Base-by-base conservation (phyloP, 2,113 vertebrate genomes). In the Pyxicephalus adspersus region DNA sequence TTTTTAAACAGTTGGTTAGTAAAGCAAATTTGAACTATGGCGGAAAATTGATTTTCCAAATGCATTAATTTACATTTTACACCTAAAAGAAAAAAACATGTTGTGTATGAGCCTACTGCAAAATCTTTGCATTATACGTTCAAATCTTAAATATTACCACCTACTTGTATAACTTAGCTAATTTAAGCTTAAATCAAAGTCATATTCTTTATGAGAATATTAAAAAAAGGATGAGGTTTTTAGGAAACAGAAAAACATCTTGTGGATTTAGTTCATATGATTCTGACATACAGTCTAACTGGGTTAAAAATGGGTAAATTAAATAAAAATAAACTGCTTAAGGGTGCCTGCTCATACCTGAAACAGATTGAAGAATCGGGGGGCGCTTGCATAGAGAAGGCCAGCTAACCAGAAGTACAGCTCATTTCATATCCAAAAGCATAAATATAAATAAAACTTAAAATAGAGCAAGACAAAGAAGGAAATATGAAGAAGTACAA, bases 1-100 rank as follows among this genome's bases (percentile, higher is more conserved):
- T 70, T 23, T 70, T 52, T 54, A 70, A 45, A 70, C 38, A 70
- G 38, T 70, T 26, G 18, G 34, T 38, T 51, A 71, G 45, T 52
- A 22, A 52, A 72, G 31, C 19, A 38, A 18, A 22, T 45, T 67
- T 20, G 9, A 20, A 29, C 18, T 19, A 20, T 20, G 13, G 50
- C 19, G 23, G 17, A 28, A 54, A 29, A 71, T 54, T 26, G 50
- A 71, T 71, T 71, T 71, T 26, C n/a, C 17, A 54, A 71, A 71
- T 54, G 8, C 34, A n/a, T 51, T 51, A 13, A 28, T 72, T 72
- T 57, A 29, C n/a, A 72, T 29, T 57, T 51, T 26, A 57, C 70
- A 55, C 25, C 67, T 70, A 1, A 70, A 52, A 20, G 34, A 34
- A 70, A 25, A 55, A 17, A 31, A n/a, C 25, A 29, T 18, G 1